Conservation (phyloP, 2,113 vertebrate genomes). For the Manacus vitellinus region DNA sequence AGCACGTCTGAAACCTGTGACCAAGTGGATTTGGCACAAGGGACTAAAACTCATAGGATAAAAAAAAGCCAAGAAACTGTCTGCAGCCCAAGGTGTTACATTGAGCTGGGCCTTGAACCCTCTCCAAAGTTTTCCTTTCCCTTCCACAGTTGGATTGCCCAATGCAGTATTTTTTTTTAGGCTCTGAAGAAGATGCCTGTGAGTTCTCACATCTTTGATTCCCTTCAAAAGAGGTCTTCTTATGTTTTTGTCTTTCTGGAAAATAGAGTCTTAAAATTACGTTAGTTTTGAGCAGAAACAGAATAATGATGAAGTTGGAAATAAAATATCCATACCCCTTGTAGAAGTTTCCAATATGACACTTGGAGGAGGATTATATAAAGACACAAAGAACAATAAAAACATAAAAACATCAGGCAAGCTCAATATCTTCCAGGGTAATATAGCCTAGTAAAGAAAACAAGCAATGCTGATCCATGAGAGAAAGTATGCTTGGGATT, state of each 20-base stretch:
- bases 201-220: neutral
- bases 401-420: neutral
- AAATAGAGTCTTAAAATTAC: neutral
- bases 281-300: neutral
- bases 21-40: neutral
- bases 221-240: neutral
- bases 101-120: neutral
- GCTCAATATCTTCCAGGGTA: neutral
- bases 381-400: neutral
- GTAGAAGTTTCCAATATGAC: neutral
- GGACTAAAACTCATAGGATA: neutral
- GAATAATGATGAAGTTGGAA: neutral
- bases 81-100: neutral
- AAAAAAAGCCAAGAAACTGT: slow-evolving; percentile 25
- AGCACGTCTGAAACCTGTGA: neutral
- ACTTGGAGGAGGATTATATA: neutral
- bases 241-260: neutral
- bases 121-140: neutral
- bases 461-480: neutral
- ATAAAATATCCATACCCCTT: neutral
- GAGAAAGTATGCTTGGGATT: neutral
- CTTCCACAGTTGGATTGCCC: neutral
- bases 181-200: neutral
- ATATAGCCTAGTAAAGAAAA: neutral
- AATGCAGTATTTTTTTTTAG: neutral